These are phyloP conservation scores for Chromoteleia sp. DNA, from an alignment of 2,888 invertebrate genomes.

Conservation along the genomic window DNA sequence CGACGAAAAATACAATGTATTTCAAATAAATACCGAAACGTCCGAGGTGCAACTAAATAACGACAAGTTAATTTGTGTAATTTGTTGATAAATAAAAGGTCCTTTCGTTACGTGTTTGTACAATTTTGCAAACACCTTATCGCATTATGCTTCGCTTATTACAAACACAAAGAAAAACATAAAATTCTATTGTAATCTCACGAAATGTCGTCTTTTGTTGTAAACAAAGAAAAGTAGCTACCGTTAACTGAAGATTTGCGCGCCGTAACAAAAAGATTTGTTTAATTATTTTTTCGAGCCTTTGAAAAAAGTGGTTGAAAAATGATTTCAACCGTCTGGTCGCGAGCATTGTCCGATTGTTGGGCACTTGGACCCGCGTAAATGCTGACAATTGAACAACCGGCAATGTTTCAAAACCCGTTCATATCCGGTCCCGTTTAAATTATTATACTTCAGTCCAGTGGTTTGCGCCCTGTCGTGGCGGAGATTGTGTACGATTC, in stretches of 20 bases:
- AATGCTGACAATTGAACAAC: slow-evolving; percentile 23
- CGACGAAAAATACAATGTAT: too few relatives aligned
- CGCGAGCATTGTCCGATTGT: too few relatives aligned
- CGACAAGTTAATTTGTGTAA: too few relatives aligned
- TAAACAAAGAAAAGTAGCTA: background rate
- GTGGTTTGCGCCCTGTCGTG: background rate
- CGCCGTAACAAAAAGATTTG: background rate
- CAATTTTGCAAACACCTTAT: too few relatives aligned
- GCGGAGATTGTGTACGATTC: slow-evolving; percentile 37
- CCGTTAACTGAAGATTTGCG: background rate
- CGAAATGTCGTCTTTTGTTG: background rate
- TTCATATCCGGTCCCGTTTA: slow-evolving; percentile 18
- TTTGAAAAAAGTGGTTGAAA: background rate
- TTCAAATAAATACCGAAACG: too few relatives aligned
- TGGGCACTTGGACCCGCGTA: background rate
- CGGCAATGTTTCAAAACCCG: slow-evolving; percentile 9
- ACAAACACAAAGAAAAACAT: background rate
- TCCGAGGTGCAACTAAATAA: too few relatives aligned
- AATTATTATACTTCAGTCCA: slow-evolving; percentile 16
- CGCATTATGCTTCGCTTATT: too few relatives aligned
- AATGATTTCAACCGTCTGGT: background rate
- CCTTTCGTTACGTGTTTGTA: too few relatives aligned
- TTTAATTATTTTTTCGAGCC: background rate
- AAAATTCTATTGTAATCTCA: slow-evolving; percentile 9
- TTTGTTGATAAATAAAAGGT: too few relatives aligned